Evolutionary conservation across 1,140 invertebrate species (phyloP), one percentile per base, ranked within the genome.

Genomic region (Trichomalopsis sarcophagae): DNA sequence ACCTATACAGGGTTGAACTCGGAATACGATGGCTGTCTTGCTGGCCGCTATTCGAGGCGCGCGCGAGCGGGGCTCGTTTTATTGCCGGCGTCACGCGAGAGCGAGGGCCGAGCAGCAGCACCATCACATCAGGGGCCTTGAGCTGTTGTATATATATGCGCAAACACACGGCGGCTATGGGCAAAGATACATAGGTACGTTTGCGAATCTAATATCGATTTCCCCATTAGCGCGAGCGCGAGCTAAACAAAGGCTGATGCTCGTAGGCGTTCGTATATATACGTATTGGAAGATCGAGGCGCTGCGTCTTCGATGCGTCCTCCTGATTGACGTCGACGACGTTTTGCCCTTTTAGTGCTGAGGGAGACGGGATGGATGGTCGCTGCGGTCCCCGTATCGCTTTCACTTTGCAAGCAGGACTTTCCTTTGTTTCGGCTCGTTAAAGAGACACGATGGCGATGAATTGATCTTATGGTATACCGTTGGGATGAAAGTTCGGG

Each of bases 201-300:
- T 84, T 40, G 55, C 81, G 87, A 87, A 87, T 89, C 87, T 82
- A 85, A 74, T 86, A 89, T 88, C 81, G 88, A 89, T 88, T 84
- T 86, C 55, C 71, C 55, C 68, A 86, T 86, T 86, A 82, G 76
- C 47, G 69, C 47, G 76, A 33, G 69, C 47, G 62, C 21, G 68
- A 6, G 68, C 76, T 77, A 33, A 40, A 75, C 74, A 75, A 75
- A 75, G 74, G 36, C 27, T 33, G 27, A 36, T 36, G 33, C 33
- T 3, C 33, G 33, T 36, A 3, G 33, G 33, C 33, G 33, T 36
- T 36, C 33, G 33, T 36, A 36, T 36, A 36, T 36, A 6, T 36
- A 27, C 27, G 33, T 36, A 36, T 27, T 36, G 33, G 55, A 62
- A 21, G 55, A 21, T 62, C 6, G 47, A 50, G 21, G 21, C 55